Evolutionary conservation across 2,888 invertebrate genomes (phyloP).

Genomic region (Lepidochrysops patricia): DNA sequence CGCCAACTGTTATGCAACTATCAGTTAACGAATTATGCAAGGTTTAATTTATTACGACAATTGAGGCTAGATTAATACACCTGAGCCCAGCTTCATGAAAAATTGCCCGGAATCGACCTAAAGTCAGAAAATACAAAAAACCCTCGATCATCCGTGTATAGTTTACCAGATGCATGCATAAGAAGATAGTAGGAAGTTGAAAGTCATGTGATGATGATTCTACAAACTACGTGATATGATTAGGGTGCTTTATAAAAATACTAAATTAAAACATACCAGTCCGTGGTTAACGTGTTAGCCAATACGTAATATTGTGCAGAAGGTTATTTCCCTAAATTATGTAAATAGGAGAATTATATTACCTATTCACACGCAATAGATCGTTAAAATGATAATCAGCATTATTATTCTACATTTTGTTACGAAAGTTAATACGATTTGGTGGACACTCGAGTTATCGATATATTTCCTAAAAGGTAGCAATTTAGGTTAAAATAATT

Average conservation of each 20-base stretch:
- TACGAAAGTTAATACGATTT: constrained; percentile 14
- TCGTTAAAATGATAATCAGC: not conserved
- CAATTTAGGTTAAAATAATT: not conserved
- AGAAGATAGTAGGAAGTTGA: not conserved
- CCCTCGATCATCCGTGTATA: no score
- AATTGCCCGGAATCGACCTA: not conserved
- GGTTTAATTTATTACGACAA: constrained; percentile 7
- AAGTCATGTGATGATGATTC: not conserved
- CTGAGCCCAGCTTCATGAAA: not conserved
- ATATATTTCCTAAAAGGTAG: not conserved
- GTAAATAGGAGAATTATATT: not conserved
- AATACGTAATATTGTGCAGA: not conserved
- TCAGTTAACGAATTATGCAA: constrained; percentile 15
- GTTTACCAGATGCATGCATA: no score
- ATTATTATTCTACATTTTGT: not conserved
- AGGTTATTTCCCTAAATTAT: constrained; percentile 1
- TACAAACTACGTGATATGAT: not conserved
- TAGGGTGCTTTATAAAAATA: not conserved
- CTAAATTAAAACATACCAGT: not conserved
- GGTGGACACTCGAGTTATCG: not conserved
- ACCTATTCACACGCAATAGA: not conserved
- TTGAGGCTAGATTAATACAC: not conserved
- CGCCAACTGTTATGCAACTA: constrained; percentile 23
- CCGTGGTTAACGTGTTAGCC: no score
- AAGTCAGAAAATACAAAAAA: not conserved